These are phyloP conservation scores for Venustoraphidia nigricollis DNA, from an alignment of 2,888 invertebrate species.

Conservation along the genomic window DNA sequence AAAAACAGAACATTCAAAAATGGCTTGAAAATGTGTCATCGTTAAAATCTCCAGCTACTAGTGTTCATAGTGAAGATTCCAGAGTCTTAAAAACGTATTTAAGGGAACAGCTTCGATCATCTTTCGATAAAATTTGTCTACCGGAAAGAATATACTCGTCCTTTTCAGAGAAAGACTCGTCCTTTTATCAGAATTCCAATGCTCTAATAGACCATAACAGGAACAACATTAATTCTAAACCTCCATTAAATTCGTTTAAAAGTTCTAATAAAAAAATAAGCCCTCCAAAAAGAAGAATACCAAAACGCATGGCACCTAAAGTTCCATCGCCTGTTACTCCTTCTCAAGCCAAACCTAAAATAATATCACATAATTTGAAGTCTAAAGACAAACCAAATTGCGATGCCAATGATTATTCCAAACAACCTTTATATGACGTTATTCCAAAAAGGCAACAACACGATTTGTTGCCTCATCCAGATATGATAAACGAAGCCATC, in stretches of 20 bases:
- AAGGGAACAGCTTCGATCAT: constrained; percentile 1
- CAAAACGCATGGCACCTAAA: background rate
- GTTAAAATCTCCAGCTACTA: constrained; percentile 14
- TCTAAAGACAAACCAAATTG: too few relatives aligned
- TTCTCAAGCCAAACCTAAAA: background rate
- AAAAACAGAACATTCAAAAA: constrained; percentile 56
- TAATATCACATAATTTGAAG: too few relatives aligned
- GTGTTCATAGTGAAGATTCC: constrained; percentile 5
- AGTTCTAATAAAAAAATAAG: background rate
- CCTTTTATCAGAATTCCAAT: too few relatives aligned
- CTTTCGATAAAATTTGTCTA: constrained; percentile 3
- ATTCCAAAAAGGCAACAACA: too few relatives aligned
- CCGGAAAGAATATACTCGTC: constrained; percentile 1
- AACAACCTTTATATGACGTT: too few relatives aligned
- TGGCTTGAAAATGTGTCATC: constrained; percentile 60
- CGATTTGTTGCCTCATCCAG: constrained; percentile 27
- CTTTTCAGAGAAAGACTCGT: background rate
- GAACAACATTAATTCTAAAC: too few relatives aligned
- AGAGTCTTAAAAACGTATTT: constrained; percentile 1
- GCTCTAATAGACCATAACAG: too few relatives aligned
- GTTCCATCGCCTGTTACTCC: constrained; percentile 4
- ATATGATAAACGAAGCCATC: constrained; percentile 52
- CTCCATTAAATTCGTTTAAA: too few relatives aligned
- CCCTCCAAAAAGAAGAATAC: background rate
- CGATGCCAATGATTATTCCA: too few relatives aligned